These are phyloP conservation scores for Rattus rattus DNA, from an alignment of 2,113 vertebrate genomes.

Conservation along the genomic window DNA sequence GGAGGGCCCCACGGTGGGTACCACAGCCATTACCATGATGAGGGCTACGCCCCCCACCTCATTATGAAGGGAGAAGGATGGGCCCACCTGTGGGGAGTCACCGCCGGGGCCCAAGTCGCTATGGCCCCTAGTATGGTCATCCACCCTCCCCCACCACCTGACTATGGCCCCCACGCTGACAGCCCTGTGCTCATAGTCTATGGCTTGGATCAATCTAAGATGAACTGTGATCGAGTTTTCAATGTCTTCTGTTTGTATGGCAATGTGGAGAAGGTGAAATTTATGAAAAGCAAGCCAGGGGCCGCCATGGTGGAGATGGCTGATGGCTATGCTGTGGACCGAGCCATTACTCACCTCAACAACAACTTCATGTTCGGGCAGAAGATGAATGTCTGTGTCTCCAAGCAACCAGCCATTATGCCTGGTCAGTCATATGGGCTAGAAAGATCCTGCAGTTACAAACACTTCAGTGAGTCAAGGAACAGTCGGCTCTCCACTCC, in stretches of 20 bases:
- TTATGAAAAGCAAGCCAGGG: slow-evolving; percentile 98
- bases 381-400: slow-evolving; percentile 96
- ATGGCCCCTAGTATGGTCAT: slow-evolving; percentile 91
- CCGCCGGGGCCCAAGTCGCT: slow-evolving; percentile 91
- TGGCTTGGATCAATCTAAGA: slow-evolving; percentile 92
- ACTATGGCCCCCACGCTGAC: slow-evolving; percentile 93
- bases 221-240: slow-evolving; percentile 95
- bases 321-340: slow-evolving; percentile 95
- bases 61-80: slow-evolving; percentile 94
- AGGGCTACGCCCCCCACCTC: slow-evolving; percentile 92
- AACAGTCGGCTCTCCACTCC: slow-evolving; percentile 96
- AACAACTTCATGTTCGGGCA: slow-evolving; percentile 97
- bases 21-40: slow-evolving; percentile 92
- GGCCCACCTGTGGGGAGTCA: slow-evolving; percentile 91
- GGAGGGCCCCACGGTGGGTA: slow-evolving; percentile 93
- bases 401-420: slow-evolving; percentile 96
- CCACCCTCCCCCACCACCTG: slow-evolving; percentile 89
- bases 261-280: slow-evolving; percentile 96
- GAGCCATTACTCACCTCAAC: slow-evolving; percentile 95
- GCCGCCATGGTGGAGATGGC: slow-evolving; percentile 98
- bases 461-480: slow-evolving; percentile 95
- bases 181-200: slow-evolving; percentile 97
- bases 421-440: slow-evolving; percentile 95
- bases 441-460: slow-evolving; percentile 94
- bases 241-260: slow-evolving; percentile 97